Conservation (phyloP, 1,140 invertebrate genomes). For the Drosophila teissieri region DNA sequence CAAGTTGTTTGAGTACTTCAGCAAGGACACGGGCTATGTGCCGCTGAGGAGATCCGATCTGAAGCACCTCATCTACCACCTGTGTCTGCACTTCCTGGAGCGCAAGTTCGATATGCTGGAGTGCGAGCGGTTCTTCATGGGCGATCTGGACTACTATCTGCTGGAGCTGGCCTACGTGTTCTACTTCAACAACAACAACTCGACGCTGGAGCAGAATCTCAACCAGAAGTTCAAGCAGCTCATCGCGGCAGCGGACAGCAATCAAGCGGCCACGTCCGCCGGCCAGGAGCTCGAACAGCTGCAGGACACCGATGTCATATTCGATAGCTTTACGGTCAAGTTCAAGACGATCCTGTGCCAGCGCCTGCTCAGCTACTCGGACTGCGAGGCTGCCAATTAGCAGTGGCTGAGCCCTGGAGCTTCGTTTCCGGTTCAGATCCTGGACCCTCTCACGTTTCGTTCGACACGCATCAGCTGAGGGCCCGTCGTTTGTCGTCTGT, state of each 20-base stretch:
- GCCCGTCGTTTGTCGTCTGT: conserved; percentile 33
- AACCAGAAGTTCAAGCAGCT: conserved; percentile 81
- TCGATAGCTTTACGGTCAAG: conserved; percentile 79
- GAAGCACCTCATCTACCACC: conserved; percentile 82
- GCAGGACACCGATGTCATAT: conserved; percentile 80
- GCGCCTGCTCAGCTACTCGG: conserved; percentile 79
- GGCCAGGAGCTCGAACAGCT: conserved; percentile 35
- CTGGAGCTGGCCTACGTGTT: conserved; percentile 81
- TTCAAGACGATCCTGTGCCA: conserved; percentile 84
- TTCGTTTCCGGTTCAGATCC: conserved; percentile 40
- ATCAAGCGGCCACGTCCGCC: conserved; percentile 25
- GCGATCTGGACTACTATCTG: conserved; percentile 82
- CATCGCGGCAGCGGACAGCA: conserved; percentile 63
- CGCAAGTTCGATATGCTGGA: conserved; percentile 74
- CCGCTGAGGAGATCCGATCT: conserved; percentile 77
- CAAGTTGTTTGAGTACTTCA: conserved; percentile 84
- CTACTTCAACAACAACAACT: conserved; percentile 84
- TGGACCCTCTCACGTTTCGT: conserved; percentile 21
- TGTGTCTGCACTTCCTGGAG: conserved; percentile 78
- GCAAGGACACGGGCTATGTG: conserved; percentile 83
- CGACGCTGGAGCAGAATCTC: conserved; percentile 78
- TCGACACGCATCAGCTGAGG: conserved; percentile 53
- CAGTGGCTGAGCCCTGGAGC: conserved; percentile 25
- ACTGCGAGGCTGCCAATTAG: conserved; percentile 66
- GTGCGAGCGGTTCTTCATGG: conserved; percentile 80